Evolutionary conservation across 2,113 vertebrate species (phyloP).

Genomic region (Eolophus roseicapilla): DNA sequence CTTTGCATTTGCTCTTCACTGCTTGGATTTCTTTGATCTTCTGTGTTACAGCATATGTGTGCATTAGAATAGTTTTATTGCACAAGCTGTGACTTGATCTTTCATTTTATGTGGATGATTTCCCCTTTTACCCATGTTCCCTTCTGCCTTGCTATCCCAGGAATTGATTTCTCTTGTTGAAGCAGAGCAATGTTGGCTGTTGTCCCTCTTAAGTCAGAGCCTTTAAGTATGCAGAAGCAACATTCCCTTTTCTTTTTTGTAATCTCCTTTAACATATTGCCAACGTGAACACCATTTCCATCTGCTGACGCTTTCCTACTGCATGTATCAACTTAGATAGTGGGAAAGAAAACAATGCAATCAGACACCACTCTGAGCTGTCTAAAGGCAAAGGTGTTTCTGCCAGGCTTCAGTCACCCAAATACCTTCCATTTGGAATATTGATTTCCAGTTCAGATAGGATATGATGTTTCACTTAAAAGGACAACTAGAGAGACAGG

Average conservation of each 20-base stretch:
- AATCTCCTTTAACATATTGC: background rate
- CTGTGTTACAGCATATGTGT: background rate
- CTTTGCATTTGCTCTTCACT: background rate
- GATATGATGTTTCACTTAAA: background rate
- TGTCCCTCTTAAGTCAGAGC: background rate
- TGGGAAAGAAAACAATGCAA: background rate
- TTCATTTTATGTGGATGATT: background rate
- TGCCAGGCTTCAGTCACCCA: background rate
- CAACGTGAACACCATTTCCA: background rate
- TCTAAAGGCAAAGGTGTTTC: background rate
- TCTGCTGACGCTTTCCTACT: background rate
- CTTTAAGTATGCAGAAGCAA: background rate
- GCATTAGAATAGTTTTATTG: background rate
- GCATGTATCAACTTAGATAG: background rate
- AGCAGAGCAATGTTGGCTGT: background rate
- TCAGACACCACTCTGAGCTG: background rate
- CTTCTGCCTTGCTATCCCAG: background rate
- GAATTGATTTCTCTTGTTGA: background rate
- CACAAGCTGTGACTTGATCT: background rate
- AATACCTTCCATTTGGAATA: accelerated
- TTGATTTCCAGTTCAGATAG: background rate
- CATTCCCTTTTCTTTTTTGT: background rate
- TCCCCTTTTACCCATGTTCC: background rate
- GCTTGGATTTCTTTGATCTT: background rate
- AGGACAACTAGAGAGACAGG: background rate